These are phyloP conservation scores for Danio albolineatus DNA, from an alignment of 2,797 vertebrate species.

Conservation along the genomic window DNA sequence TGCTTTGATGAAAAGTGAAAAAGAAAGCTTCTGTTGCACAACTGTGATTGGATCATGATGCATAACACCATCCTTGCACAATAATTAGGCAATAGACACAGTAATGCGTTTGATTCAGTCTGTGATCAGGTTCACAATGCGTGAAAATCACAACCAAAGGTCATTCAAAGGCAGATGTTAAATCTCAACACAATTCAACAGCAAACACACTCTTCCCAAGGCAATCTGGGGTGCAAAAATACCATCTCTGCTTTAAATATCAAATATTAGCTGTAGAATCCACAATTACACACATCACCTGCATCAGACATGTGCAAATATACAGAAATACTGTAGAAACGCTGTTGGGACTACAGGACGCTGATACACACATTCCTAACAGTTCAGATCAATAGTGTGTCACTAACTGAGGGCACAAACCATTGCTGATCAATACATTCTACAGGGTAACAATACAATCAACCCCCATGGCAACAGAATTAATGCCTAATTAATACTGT, in stretches of 20 bases:
- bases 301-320: not conserved
- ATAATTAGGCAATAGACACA: not conserved
- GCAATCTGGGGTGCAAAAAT: conserved; percentile 21
- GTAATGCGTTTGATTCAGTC: not conserved
- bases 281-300: not conserved
- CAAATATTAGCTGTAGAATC: conserved; percentile 10
- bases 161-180: not conserved
- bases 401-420: conserved; percentile 7
- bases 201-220: conserved; percentile 13
- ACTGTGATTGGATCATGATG: not conserved
- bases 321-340: not conserved
- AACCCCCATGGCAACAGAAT: not conserved
- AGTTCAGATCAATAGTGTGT: not conserved
- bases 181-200: not conserved
- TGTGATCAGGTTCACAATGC: not conserved
- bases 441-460: not conserved
- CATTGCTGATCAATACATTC: conserved; percentile 6
- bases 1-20: conserved; percentile 1
- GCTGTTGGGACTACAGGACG: not conserved
- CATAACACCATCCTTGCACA: not conserved
- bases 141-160: not conserved
- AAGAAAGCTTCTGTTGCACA: conserved; percentile 10
- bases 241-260: conserved; percentile 10
- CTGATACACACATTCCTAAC: not conserved
- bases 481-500: not conserved